phyloP scores from a whole-genome alignment of 2,888 invertebrate genomes.

The Philereme transversata region DNA sequence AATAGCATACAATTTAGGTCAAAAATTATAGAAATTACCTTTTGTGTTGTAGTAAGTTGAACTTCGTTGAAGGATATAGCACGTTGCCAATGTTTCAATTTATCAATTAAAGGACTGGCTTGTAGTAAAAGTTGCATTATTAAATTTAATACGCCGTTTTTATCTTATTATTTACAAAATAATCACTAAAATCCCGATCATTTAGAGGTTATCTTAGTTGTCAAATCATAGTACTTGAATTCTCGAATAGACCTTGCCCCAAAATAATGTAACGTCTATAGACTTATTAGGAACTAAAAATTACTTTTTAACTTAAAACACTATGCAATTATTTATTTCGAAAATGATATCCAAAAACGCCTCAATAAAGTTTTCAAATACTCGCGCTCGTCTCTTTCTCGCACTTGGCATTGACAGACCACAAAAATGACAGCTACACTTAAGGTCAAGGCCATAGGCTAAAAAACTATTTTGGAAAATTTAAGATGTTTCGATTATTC shows the following conservation, averaged over 20 bases:
- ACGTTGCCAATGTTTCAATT: conserved; percentile 81
- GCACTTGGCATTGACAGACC: conserved; percentile 6
- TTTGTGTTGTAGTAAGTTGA: conserved; percentile 87
- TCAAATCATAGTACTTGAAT: conserved; percentile 23
- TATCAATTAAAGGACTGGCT: conserved; percentile 81
- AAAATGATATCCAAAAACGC: no score
- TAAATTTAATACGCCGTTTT: conserved; percentile 21
- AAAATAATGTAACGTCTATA: not conserved
- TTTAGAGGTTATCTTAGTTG: conserved; percentile 36
- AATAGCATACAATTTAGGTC: not conserved
- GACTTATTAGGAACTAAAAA: no score
- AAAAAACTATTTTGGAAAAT: no score
- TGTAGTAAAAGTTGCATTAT: conserved; percentile 81
- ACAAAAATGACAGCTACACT: not conserved
- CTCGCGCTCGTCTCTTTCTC: conserved; percentile 21
- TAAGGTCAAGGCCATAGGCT: no score
- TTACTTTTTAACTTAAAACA: no score
- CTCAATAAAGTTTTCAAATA: conserved; percentile 14
- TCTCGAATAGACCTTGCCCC: conserved; percentile 6
- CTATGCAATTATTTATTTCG: no score
- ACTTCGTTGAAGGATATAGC: conserved; percentile 74
- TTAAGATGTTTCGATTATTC: no score
- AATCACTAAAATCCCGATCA: conserved; percentile 11
- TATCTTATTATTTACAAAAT: conserved; percentile 45
- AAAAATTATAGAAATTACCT: conserved; percentile 72